Evolutionary conservation across 2,797 vertebrate species (phyloP), one percentile per base, ranked within the genome.

Genomic region (Morus bassanus): DNA sequence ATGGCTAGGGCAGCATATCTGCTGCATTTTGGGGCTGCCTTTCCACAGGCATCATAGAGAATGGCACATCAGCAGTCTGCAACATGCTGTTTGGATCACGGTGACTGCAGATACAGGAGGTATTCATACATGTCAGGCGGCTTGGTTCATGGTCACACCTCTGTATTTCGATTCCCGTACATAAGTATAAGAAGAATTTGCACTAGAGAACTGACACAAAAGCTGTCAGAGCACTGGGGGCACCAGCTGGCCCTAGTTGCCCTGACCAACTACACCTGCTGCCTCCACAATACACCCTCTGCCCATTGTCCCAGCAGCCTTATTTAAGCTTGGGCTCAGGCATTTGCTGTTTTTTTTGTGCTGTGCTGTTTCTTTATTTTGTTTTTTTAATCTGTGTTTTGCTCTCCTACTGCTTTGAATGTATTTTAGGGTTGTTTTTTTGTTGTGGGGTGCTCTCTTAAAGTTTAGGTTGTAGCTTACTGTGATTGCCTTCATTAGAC

Each of bases 301-400:
- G 63, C 28, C 50, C 39, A 3, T 24, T 50, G 50, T 24, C 39
- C 60, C 57, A 31, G 51, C 28, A 48, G 37, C 23, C 51, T 57
- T 45, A 16, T 51, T 74, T 68, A 67, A 74, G 60, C 60, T 56
- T 2, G 1, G 43, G 48, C 51, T 76, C 4, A 9, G 41, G 4
- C 0, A 2, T 0, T 11, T 4, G 3, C 0, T 13, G 2, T 1
- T n/a, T 7, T 10, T 15, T 0, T 6, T 8, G 13, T 5, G 25
- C 5, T 25, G 0, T 59, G 24, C 13, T 67, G 27, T 4, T 43
- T 43, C 41, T 43, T 43, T 43, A 16, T 1, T 31, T 28, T 23
- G 1, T 4, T 9, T 35, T 51, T 2, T 69, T 5, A 15, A 22
- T 4, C 4, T 27, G 14, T 31, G 51, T 19, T 7, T 30, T 35